Conservation (phyloP, 2,113 vertebrate species). For the Bufo gargarizans region DNA sequence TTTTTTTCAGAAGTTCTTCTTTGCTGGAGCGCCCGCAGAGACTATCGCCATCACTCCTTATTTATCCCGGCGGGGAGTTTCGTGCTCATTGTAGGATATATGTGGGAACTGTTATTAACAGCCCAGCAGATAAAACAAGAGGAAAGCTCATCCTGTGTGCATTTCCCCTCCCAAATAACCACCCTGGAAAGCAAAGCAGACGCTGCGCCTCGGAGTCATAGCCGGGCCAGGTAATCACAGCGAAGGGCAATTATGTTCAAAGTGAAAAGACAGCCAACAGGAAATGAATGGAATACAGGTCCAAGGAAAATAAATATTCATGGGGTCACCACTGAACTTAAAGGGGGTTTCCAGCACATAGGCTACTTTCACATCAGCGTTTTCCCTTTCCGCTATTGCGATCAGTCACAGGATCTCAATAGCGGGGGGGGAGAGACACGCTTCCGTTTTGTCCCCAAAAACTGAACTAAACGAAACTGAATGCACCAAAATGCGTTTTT, state of each 20-base stretch:
- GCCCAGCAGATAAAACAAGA: constrained; percentile 35
- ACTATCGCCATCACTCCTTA: constrained; percentile 20
- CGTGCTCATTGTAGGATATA: neutral
- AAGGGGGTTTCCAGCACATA: too few relatives aligned
- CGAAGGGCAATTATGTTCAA: neutral
- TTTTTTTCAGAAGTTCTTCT: neutral
- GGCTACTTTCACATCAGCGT: too few relatives aligned
- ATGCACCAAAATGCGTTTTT: too few relatives aligned
- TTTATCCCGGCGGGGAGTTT: constrained; percentile 41
- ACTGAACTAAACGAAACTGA: too few relatives aligned
- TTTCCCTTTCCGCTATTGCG: too few relatives aligned
- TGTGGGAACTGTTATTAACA: constrained; percentile 40
- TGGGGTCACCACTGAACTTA: too few relatives aligned
- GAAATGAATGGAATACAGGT: neutral
- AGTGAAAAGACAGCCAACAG: neutral
- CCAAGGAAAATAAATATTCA: neutral
- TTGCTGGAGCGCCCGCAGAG: constrained; percentile 20
- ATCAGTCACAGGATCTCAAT: too few relatives aligned
- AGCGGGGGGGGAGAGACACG: too few relatives aligned
- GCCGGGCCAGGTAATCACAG: neutral
- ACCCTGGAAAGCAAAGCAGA: neutral
- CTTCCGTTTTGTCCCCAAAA: too few relatives aligned
- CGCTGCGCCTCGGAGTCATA: neutral
- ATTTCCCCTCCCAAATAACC: constrained; percentile 29
- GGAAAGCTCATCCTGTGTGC: neutral